These are phyloP conservation scores for Drosophila setifemur DNA, from an alignment of 1,140 invertebrate genomes.

Conservation along the genomic window DNA sequence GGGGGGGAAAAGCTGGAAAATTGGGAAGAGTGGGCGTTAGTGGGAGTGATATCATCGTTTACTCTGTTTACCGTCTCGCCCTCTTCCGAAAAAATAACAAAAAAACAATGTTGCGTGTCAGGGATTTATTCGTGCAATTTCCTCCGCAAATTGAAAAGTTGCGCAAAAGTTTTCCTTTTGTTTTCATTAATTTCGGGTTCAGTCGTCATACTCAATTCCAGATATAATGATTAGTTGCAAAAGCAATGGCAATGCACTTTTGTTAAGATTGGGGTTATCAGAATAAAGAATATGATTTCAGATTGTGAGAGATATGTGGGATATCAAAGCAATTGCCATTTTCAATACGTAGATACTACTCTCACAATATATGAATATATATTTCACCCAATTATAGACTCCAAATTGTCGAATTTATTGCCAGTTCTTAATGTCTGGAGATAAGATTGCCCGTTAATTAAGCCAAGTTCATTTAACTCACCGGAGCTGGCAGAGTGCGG, in stretches of 20 bases:
- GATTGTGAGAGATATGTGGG: slow-evolving; percentile 12
- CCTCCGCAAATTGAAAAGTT: slow-evolving; percentile 33
- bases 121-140: slow-evolving; percentile 39
- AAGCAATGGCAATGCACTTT: not conserved
- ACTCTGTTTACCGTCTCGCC: slow-evolving; percentile 45
- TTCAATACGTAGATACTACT: not conserved
- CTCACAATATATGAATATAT: not conserved
- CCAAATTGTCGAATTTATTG: not conserved
- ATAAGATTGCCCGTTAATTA: slow-evolving; percentile 57
- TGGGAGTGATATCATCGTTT: slow-evolving; percentile 61
- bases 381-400: slow-evolving; percentile 5
- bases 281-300: not conserved
- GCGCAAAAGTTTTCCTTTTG: slow-evolving; percentile 22
- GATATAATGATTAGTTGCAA: not conserved
- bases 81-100: slow-evolving; percentile 5
- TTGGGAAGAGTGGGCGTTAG: not conserved
- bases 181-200: slow-evolving; percentile 14
- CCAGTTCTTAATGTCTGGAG: slow-evolving; percentile 23
- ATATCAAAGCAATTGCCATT: not conserved
- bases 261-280: not conserved
- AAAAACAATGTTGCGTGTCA: slow-evolving; percentile 48
- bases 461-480: slow-evolving; percentile 53
- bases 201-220: slow-evolving; percentile 19
- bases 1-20: not conserved
- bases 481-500: slow-evolving; percentile 48